Evolutionary conservation across 2,113 vertebrate species (phyloP).

Genomic region (Lethenteron camtschaticum): DNA sequence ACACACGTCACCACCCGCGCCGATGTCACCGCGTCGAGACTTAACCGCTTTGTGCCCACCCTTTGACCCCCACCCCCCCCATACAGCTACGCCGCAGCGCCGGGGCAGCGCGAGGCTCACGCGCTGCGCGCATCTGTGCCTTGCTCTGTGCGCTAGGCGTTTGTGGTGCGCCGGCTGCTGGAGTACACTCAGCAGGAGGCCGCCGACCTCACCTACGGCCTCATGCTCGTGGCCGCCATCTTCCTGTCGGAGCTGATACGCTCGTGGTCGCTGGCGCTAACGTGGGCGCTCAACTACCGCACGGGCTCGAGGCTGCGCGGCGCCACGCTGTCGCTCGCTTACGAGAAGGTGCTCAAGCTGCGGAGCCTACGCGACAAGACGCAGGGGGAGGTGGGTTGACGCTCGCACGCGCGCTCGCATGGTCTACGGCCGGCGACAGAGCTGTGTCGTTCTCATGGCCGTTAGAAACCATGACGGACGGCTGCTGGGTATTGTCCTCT

Average conservation of each 20-base stretch:
- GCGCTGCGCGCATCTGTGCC: too few species aligned
- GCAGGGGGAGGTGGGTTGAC: slow-evolving; percentile 46
- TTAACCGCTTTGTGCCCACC: too few species aligned
- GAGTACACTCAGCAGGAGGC: slow-evolving; percentile 51
- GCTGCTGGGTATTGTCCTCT: too few species aligned
- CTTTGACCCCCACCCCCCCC: too few species aligned
- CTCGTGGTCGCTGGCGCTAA: slow-evolving; percentile 68
- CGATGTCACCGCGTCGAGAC: too few species aligned
- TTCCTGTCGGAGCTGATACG: slow-evolving; percentile 52
- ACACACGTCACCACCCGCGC: too few species aligned
- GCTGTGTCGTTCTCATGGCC: too few species aligned
- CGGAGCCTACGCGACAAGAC: slow-evolving; percentile 62
- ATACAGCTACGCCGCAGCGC: too few species aligned
- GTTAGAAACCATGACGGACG: too few species aligned
- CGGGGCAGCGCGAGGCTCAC: too few species aligned
- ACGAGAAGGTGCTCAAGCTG: slow-evolving; percentile 61
- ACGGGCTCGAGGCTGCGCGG: slow-evolving; percentile 57
- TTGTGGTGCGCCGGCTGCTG: slow-evolving; percentile 64
- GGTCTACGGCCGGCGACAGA: too few species aligned
- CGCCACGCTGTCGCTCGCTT: slow-evolving; percentile 56
- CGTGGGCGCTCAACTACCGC: slow-evolving; percentile 75
- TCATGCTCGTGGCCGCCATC: slow-evolving; percentile 49
- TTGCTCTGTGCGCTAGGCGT: slow-evolving; percentile 37
- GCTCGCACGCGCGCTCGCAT: too few species aligned
- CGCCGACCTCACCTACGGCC: slow-evolving; percentile 46